phyloP scores from a whole-genome alignment of 1,140 invertebrate species.

The Bombus waltoni region DNA sequence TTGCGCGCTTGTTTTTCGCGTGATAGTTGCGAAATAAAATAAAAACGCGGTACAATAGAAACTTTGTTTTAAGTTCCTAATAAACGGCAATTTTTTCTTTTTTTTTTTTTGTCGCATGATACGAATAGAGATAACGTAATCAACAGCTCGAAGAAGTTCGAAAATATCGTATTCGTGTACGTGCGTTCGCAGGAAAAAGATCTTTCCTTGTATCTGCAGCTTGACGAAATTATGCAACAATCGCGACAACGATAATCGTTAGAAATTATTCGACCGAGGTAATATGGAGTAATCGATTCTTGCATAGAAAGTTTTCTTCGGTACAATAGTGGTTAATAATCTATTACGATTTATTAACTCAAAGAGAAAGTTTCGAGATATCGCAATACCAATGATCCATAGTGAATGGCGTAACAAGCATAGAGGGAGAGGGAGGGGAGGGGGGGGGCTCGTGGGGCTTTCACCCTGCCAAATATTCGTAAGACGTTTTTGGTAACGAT shows the following conservation, averaged over 20 bases:
- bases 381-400: conserved; percentile 64
- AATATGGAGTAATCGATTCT: conserved; percentile 20
- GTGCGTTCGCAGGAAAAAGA: background rate
- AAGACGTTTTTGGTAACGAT: conserved; percentile 43
- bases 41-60: too few species aligned
- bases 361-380: conserved; percentile 68
- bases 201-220: too few species aligned
- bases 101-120: too few species aligned
- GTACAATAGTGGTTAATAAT: conserved; percentile 58
- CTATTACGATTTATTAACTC: conserved; percentile 67
- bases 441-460: conserved; percentile 50
- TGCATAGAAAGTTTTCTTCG: conserved; percentile 20
- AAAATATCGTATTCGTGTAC: background rate
- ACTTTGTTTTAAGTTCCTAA: too few species aligned
- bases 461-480: conserved; percentile 65
- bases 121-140: too few species aligned
- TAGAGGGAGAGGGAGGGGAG: background rate
- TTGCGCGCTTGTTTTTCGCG: background rate
- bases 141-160: too few species aligned
- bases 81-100: too few species aligned
- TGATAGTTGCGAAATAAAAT: too few species aligned
- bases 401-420: conserved; percentile 57
- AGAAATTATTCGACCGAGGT: conserved; percentile 10
- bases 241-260: background rate
- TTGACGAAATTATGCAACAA: background rate